These are phyloP conservation scores for Tapera naevia DNA, from an alignment of 2,797 vertebrate species.

Conservation along the genomic window DNA sequence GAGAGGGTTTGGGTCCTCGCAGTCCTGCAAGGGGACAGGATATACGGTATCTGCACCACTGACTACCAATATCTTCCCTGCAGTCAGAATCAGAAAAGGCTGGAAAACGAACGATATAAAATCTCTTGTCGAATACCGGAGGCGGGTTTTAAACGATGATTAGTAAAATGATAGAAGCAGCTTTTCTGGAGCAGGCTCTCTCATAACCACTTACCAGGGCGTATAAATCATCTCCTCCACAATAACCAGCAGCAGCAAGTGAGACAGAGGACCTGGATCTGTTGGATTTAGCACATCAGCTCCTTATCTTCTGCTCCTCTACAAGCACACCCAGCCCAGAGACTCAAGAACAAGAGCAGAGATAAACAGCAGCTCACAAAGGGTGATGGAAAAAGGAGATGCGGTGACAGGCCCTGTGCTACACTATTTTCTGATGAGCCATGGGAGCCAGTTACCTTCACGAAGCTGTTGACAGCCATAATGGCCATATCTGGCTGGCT, in stretches of 20 bases:
- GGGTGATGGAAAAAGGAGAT: not conserved
- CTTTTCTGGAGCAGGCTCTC: not conserved
- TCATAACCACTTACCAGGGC: not conserved
- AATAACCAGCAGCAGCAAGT: not conserved
- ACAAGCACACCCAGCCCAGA: not conserved
- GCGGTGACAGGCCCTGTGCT: not conserved
- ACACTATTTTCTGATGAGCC: not conserved
- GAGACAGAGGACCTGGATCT: not conserved
- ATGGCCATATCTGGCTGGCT: constrained; percentile 99
- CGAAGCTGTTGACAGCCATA: constrained; percentile 99
- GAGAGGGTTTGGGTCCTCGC: constrained; percentile 96
- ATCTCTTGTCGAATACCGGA: not conserved
- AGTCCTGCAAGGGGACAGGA: constrained; percentile 81
- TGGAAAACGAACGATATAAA: not conserved
- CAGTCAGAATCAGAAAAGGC: not conserved
- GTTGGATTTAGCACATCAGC: not conserved
- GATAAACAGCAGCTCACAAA: not conserved
- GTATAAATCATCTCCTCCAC: not conserved
- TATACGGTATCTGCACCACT: rapidly evolving
- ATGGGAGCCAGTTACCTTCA: constrained; percentile 83
- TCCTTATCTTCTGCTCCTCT: not conserved
- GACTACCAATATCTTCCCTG: not conserved
- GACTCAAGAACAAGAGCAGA: not conserved
- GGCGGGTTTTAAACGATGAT: not conserved
- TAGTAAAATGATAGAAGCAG: not conserved